Evolutionary conservation across 2,797 vertebrate genomes (phyloP), one percentile per base, ranked within the genome.

Genomic region (Hippocampus kuda): DNA sequence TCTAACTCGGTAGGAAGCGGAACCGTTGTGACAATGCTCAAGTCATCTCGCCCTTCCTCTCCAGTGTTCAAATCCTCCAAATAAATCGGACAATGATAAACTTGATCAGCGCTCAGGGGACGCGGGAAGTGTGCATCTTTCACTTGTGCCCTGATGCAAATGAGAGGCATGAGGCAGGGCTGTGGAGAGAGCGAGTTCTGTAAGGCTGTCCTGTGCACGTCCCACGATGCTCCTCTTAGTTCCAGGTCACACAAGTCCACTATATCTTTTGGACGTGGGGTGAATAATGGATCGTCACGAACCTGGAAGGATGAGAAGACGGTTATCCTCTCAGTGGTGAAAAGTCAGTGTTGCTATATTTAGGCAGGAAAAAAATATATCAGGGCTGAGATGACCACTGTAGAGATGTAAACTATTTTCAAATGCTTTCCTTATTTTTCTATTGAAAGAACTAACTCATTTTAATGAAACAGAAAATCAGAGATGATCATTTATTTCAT

Each of bases 21-120:
- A 66, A 91, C 54, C 12, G 67, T 77, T 13, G 83, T 73, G 71
- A 92, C 66, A 18, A 86, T 66, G 63, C 84, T 84, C 38, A 62
- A 72, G 48, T 85, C 83, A n/a, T 76, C 73, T 51, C 90, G 83
- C 44, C 59, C 74, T 71, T 68, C 56, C 30, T 68, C 70, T 65
- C 66, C 85, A 15, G 73, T 68, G 0, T 82, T 69, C 5, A 10
- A 72, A 38, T 66, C 62, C 1, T 88, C 82, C 27, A 84, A 53
- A 76, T 91, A 93, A 38, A 96, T 80, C 0, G 92, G 94, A 65
- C 94, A 94, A 63, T 73, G 78, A 71, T 93, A 94, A 22, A 86
- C 16, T 9, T n/a, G 5, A 26, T 30, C 62, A 26, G 24, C 6
- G 13, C 4, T 48, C 24, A 7, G 24, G 1, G 38, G 5, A 48